phyloP scores from a whole-genome alignment of 1,140 invertebrate genomes.

The Pachyrhynchus sulphureomaculatus region DNA sequence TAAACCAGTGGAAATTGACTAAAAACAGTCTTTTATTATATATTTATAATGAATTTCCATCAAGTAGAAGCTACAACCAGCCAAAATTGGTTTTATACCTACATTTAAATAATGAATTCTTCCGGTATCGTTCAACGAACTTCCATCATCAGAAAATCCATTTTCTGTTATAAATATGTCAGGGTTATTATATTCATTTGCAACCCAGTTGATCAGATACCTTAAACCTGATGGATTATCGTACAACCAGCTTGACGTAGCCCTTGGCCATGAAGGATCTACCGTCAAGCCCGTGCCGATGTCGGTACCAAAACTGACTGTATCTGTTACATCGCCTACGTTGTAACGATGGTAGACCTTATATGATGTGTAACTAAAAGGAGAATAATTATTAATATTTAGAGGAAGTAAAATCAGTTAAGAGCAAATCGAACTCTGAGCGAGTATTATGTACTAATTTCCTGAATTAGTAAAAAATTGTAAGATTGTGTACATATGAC shows the following conservation, averaged over 20 bases:
- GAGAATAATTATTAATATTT: conserved; percentile 35
- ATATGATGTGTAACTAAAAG: conserved; percentile 41
- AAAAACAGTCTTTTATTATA: too few relatives aligned
- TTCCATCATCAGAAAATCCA: conserved; percentile 32
- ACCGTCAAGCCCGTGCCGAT: background rate
- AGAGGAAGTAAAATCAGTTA: too few relatives aligned
- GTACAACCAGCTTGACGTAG: conserved; percentile 8
- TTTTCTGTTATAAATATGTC: conserved; percentile 38
- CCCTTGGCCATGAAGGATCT: conserved; percentile 1
- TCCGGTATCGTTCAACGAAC: conserved; percentile 17
- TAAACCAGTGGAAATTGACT: too few relatives aligned
- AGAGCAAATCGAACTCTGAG: too few relatives aligned
- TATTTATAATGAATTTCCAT: too few relatives aligned
- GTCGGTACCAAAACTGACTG: background rate
- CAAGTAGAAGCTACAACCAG: too few relatives aligned
- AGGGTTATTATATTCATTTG: conserved; percentile 60
- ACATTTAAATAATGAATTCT: conserved; percentile 22
- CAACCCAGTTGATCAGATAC: conserved; percentile 61
- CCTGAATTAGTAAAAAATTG: too few relatives aligned
- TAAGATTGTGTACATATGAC: too few relatives aligned
- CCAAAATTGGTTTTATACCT: background rate
- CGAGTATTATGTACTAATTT: too few relatives aligned
- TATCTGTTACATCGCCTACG: background rate
- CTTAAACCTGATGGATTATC: conserved; percentile 60
- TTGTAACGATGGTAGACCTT: background rate